Evolutionary conservation across 2,113 vertebrate species (phyloP), one percentile per base, ranked within the genome.

Genomic region (Gadus macrocephalus): DNA sequence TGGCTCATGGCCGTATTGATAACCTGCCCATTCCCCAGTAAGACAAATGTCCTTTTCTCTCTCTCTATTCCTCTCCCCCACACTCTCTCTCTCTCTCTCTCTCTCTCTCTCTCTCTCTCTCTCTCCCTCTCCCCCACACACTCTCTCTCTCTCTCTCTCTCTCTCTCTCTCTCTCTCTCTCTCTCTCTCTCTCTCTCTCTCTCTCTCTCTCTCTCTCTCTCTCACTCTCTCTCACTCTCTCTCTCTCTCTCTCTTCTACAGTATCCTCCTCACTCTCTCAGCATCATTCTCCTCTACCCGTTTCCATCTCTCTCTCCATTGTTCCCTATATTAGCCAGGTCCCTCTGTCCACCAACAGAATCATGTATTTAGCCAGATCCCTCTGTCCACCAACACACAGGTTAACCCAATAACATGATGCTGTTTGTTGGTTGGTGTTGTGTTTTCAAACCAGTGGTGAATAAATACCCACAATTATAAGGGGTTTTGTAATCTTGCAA

Each of bases 1-100:
- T 61, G 79, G 72, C 80, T 81, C 77, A 68, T 84, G 83, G 83
- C 86, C 69, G 75, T 80, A 72, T 82, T 69, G 77, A 84, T 77
- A 85, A 85, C 80, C 81, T 78, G 81, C 78, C 79, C 78, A 77
- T 71, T 86, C 81, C 78, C 83, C 85, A 87, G 83, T 82, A 84
- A 81, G 72, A 83, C 73, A 78, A 78, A 72, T 78, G 85, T 83
- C 9, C 7, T 80, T 76, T 70, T 74, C 58, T 35, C 67, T 31
- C 16, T 68, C 70, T 22, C 17, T 22, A 3, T 17, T 16, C 74
- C 79, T 64, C 69, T 49, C 3, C 76, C 64, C 17, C 55, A 2
- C 15, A n/a, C 15, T 1, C 20, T 72, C 58, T 20, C 67, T 28
- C 16, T 74, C 56, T 35, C 67, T 28, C 16, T 74, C 56, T 35